These are phyloP conservation scores for Lasiurus borealis DNA, from an alignment of 2,113 vertebrate species.

Conservation along the genomic window DNA sequence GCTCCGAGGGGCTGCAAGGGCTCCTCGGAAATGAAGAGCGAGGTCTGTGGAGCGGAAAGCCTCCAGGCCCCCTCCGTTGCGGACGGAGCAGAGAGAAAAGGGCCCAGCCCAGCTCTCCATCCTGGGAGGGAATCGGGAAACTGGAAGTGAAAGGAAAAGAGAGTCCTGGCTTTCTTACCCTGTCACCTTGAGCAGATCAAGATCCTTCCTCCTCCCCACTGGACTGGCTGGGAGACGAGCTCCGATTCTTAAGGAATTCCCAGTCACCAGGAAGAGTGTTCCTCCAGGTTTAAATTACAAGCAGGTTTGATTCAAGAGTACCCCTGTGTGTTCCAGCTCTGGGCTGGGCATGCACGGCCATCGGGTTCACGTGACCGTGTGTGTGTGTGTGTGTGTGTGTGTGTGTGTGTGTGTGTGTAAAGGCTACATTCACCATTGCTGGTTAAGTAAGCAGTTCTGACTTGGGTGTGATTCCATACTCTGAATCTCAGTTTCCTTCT, in stretches of 20 bases:
- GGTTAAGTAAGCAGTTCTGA: background rate
- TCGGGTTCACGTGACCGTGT: background rate
- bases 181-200: background rate
- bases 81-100: fast-evolving
- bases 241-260: background rate
- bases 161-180: background rate
- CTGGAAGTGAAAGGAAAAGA: background rate
- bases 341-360: background rate
- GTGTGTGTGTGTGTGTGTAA: background rate
- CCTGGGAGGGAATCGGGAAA: background rate
- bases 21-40: background rate
- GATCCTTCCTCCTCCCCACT: background rate
- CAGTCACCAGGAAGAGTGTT: background rate
- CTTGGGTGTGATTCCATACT: background rate
- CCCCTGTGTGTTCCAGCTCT: background rate
- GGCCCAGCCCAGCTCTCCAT: background rate
- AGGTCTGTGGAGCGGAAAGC: fast-evolving
- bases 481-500: slow-evolving; percentile 25
- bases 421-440: background rate
- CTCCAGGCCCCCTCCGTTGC: fast-evolving
- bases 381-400: no score
- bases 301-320: background rate
- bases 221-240: background rate
- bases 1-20: fast-evolving
- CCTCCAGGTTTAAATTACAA: background rate